Base-by-base conservation (phyloP, 1,140 invertebrate species). In the Macrostomum lignano region DNA sequence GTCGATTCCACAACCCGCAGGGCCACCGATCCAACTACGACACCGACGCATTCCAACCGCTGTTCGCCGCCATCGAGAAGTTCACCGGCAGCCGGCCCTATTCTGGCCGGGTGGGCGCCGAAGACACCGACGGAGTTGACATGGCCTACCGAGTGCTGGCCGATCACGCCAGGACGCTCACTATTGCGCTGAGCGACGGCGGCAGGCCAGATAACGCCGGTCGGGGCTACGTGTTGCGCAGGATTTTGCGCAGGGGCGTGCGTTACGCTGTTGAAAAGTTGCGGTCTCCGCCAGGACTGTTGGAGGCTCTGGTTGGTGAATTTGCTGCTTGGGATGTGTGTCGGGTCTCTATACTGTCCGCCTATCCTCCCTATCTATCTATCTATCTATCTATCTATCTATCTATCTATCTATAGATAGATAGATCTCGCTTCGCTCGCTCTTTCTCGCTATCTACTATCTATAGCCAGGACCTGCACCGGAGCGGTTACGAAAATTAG, bases 111-210 rank as follows among this genome's bases (percentile, higher is more conserved):
- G 69, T 91, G 33, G 82, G 81, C 4, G 56, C 57, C 35, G 77
- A 77, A 33, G 84, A 93, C 63, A 52, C 47, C 21, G 72, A 84
- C 61, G 76, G 79, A 17, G 69, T 82, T 37, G 84, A 93, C 52
- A 91, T 91, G 81, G 84, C 84, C 11, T 93, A 93, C 47, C 64
- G 84, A 44, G 84, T 93, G 15, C 58, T 93, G 33, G 82, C 81
- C 35, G 84, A 93, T 62, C 84, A 93, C 64, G 75, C 76, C 30
- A 64, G 84, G 45, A 91, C 82, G n/a, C 61, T 93, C 30, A 86
- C 82, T 0, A 78, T 93, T 51, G 77, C 84, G 26, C 57, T 93
- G 29, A 68, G 78, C 36, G 84, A 93, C 67, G 81, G 82, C 40
- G 84, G 82, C 38, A 65, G 69, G 47, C 84, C 84, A 7, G 79